These are phyloP conservation scores for Scaptomyza cyrtandrae DNA, from an alignment of 2,888 invertebrate species.

Conservation along the genomic window DNA sequence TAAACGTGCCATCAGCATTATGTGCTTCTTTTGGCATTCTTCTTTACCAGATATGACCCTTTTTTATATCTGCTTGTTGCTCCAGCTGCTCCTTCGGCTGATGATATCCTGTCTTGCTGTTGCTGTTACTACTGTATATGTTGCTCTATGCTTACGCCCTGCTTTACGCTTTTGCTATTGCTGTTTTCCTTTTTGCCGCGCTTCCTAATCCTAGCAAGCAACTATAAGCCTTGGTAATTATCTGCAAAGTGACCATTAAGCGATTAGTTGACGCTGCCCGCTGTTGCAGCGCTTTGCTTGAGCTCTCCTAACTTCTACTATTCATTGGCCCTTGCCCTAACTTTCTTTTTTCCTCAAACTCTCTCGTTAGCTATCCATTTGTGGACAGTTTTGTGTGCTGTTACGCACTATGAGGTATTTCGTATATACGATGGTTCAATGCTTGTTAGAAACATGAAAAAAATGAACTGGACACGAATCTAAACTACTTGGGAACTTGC, in stretches of 20 bases:
- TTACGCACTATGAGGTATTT: slow-evolving; percentile 15
- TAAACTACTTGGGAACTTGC: neutral
- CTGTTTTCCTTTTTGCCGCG: slow-evolving; percentile 57
- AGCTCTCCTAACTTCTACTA: slow-evolving; percentile 11
- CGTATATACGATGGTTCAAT: slow-evolving; percentile 13
- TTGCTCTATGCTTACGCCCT: slow-evolving; percentile 18
- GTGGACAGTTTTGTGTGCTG: slow-evolving; percentile 15
- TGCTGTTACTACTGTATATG: neutral
- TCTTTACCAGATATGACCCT: slow-evolving; percentile 60
- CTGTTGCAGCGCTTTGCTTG: slow-evolving; percentile 15
- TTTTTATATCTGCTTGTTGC: slow-evolving; percentile 70
- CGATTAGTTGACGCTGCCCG: slow-evolving; percentile 75
- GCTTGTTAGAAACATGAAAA: slow-evolving; percentile 15
- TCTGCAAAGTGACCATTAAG: slow-evolving; percentile 83
- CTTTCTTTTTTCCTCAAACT: neutral
- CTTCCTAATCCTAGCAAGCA: slow-evolving; percentile 72
- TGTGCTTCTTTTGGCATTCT: slow-evolving; percentile 36
- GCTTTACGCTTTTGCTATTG: slow-evolving; percentile 22
- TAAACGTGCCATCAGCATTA: slow-evolving; percentile 31
- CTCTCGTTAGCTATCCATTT: neutral
- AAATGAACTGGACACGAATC: neutral
- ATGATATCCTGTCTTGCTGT: slow-evolving; percentile 11
- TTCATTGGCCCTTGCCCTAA: neutral
- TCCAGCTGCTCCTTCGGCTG: neutral
- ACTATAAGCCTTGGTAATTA: slow-evolving; percentile 82